Conservation (phyloP, 2,113 vertebrate genomes). For the Rhegmatorhina hoffmannsi region DNA sequence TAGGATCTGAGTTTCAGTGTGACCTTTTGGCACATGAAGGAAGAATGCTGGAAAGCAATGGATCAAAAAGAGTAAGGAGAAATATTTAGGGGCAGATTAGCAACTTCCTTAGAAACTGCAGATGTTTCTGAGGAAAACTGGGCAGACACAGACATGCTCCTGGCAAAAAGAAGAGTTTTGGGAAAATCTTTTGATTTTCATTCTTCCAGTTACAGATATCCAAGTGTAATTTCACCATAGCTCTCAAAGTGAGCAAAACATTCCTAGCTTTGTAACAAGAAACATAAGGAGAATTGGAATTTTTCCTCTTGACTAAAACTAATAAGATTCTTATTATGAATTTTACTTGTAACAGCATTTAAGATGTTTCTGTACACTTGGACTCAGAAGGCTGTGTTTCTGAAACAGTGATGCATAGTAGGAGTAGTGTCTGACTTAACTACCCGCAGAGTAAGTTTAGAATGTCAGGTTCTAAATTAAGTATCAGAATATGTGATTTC, state of each 20-base stretch:
- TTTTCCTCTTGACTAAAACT: neutral
- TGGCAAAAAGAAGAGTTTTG: neutral
- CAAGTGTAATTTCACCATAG: neutral
- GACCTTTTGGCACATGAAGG: neutral
- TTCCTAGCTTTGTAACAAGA: neutral
- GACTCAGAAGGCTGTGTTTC: neutral
- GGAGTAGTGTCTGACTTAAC: neutral
- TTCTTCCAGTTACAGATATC: neutral
- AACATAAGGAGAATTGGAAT: neutral
- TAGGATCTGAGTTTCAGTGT: neutral
- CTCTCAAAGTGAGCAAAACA: neutral
- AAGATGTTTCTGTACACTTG: neutral
- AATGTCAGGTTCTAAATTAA: conserved; percentile 50
- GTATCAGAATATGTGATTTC: conserved; percentile 51
- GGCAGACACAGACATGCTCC: neutral
- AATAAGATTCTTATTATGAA: neutral
- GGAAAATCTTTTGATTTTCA: neutral
- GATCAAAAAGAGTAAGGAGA: neutral
- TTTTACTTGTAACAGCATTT: neutral
- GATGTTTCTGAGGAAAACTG: neutral
- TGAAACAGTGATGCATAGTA: neutral
- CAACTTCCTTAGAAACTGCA: conserved; percentile 28
- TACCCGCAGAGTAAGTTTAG: conserved; percentile 12
- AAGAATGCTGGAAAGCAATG: neutral
- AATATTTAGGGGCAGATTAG: neutral